Percentiles rank a stretch among this genome's conserved stretches.
Evolutionary conservation across 2,888 invertebrate genomes (phyloP).

Genomic region (Phortica okadai): DNA sequence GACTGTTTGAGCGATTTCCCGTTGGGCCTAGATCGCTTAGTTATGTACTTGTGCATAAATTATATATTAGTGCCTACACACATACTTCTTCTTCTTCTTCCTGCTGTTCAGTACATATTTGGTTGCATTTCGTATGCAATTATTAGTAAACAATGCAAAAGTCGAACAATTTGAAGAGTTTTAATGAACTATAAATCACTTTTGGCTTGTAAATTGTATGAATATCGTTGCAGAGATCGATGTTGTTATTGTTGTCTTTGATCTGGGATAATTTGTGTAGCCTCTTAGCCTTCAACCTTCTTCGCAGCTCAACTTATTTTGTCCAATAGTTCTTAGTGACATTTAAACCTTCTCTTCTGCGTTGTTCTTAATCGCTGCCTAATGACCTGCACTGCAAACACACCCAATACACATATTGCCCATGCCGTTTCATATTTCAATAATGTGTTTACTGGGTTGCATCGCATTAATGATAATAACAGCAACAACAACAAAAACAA

Average conservation of each 20-base stretch:
- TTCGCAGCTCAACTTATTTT: no score
- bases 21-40: not conserved
- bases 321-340: not conserved
- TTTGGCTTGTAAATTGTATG: no score
- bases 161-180: conserved; percentile 9
- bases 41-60: not conserved
- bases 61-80: not conserved
- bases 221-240: not conserved
- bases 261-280: no score
- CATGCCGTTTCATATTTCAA: not conserved
- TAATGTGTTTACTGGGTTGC: conserved; percentile 59
- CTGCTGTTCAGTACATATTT: conserved; percentile 27
- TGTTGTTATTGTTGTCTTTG: not conserved
- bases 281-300: no score
- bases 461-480: conserved; percentile 62
- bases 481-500: conserved; percentile 13
- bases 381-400: not conserved
- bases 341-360: not conserved
- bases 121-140: conserved; percentile 11
- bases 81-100: not conserved
- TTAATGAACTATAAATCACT: not conserved
- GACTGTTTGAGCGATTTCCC: not conserved
- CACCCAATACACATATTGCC: not conserved
- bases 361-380: conserved; percentile 8
- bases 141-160: conserved; percentile 19